Conservation (phyloP, 2,113 vertebrate species). For the Bos indicus region DNA sequence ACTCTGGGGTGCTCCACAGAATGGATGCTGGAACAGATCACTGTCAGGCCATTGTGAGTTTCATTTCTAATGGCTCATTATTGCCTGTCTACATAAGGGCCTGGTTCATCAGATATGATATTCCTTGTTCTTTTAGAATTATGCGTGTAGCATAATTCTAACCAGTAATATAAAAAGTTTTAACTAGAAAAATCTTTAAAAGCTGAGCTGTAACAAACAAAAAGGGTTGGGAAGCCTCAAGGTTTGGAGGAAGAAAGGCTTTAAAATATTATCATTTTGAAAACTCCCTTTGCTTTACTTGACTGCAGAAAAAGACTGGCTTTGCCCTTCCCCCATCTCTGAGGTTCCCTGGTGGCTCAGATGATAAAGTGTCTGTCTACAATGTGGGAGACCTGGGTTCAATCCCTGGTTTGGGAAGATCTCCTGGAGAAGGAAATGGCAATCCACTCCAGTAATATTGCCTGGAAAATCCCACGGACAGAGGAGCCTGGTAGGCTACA, state of each 20-base stretch:
- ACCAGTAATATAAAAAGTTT: background rate
- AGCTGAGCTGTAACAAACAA: background rate
- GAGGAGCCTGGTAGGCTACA: no score
- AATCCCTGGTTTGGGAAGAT: no score
- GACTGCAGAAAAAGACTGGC: background rate
- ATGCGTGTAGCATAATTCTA: background rate
- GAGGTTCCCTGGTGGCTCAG: no score
- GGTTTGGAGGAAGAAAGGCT: background rate
- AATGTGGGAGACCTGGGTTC: no score
- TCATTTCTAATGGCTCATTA: background rate
- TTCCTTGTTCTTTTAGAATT: background rate
- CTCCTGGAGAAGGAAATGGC: no score
- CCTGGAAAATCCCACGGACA: no score
- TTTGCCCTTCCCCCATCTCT: background rate
- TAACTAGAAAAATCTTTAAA: background rate
- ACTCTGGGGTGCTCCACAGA: background rate
- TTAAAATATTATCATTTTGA: background rate
- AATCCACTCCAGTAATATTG: no score
- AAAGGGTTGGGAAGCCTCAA: background rate
- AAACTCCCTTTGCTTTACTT: background rate
- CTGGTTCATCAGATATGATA: background rate
- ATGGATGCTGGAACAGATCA: background rate
- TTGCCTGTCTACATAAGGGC: background rate
- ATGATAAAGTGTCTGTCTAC: no score
- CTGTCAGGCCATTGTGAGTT: background rate